Evolutionary conservation across 2,888 invertebrate species (phyloP), one percentile per base, ranked within the genome.

Genomic region (Pharmacophagus antenor): DNA sequence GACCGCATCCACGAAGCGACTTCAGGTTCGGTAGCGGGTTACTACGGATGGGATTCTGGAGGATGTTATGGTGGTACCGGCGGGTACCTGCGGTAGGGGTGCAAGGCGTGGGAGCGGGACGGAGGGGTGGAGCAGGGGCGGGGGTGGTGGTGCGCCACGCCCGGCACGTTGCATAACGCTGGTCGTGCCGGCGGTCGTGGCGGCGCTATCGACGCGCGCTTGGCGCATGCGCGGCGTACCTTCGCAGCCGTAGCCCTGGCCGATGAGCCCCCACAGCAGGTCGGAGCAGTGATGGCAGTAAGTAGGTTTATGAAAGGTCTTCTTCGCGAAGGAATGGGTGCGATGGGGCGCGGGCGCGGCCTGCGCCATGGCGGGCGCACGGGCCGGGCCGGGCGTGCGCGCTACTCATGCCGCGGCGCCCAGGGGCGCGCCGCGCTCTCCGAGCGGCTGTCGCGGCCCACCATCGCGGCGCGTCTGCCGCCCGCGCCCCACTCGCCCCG

Each of bases 241-340:
- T 97, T 99, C 99, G 94, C 99, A 99, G 89, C 98, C 97, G 94
- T 97, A 98, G 92, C 99, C 99, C 93, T 99, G 99, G 92, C 98
- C 98, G 90, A 99, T 98, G 92, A 99, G 95, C 89, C 99, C 99
- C 99, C 99, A 99, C 84, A 99, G 95, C 94, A 99, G 96, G 92
- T 99, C 99, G 90, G 98, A 98, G 94, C 99, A 99, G 93, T 99
- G 98, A 93, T 99, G 99, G 93, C 99, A 99, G 93, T 99, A 99
- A 82, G 98, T 98, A 89, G 99, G 99, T 94, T 99, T 99, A 94
- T 99, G 99, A 94, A 99, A 99, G 92, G 98, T 99, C 94, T 99
- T 99, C 95, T 99, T 99, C 92, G 95, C 95, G 95, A 99, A 99
- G 94, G 96, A 97, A 94, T 99, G 99, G 87, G 92, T 92, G 91